Evolutionary conservation across 2,888 invertebrate species (phyloP).

Genomic region (Artemia sinica): DNA sequence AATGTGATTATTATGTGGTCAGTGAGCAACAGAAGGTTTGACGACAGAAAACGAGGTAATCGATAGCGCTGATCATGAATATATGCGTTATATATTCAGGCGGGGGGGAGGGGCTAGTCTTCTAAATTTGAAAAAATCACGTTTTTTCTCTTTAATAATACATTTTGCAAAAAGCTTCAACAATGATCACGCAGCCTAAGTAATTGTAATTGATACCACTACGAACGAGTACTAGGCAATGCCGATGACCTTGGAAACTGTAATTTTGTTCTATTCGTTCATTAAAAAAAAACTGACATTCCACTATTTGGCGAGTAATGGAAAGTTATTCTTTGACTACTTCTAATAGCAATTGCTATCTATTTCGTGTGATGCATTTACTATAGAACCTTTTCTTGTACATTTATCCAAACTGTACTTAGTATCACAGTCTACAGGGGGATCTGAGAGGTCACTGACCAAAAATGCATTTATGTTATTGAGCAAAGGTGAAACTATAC

Average conservation of each 20-base stretch:
- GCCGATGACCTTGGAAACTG: neutral
- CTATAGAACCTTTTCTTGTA: neutral
- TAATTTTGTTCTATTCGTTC: neutral
- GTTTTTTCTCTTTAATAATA: neutral
- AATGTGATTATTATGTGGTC: neutral
- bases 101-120: neutral
- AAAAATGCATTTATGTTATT: neutral
- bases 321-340: neutral
- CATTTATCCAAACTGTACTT: neutral
- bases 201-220: neutral
- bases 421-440: neutral
- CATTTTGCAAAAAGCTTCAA: neutral
- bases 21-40: slow-evolving; percentile 6
- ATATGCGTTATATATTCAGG: neutral
- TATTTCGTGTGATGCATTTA: too few relatives aligned
- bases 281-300: neutral
- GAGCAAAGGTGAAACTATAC: neutral
- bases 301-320: neutral
- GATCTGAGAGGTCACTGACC: neutral
- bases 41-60: neutral
- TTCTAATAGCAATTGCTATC: too few relatives aligned
- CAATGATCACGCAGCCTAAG: neutral
- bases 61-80: neutral
- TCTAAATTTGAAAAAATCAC: neutral
- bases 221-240: neutral